Percentiles rank a stretch among this genome's conserved stretches.
These are phyloP conservation scores for Monarcha castaneiventris DNA, from an alignment of 2,113 vertebrate genomes.

Conservation along the genomic window DNA sequence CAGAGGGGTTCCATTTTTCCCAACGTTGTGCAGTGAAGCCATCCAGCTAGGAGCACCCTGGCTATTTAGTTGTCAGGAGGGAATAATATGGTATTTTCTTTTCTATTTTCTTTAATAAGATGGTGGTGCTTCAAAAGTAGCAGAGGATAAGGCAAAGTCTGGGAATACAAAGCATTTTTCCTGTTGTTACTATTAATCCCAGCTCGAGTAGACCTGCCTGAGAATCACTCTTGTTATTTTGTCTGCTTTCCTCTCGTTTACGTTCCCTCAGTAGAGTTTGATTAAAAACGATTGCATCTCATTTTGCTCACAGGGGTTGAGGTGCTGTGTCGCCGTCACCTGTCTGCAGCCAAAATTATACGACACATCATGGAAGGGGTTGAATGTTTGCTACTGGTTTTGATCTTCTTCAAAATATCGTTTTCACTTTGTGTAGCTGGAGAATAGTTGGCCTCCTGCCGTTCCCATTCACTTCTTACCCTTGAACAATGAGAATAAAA, in stretches of 20 bases:
- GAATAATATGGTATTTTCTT: not conserved
- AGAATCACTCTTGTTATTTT: not conserved
- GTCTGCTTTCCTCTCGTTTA: not conserved
- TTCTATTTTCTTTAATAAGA: not conserved
- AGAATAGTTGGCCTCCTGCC: slow-evolving; percentile 56
- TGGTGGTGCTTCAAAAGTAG: not conserved
- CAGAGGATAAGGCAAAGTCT: not conserved
- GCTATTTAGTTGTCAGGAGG: not conserved
- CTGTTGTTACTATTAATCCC: not conserved
- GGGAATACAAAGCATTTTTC: not conserved
- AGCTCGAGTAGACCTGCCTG: not conserved
- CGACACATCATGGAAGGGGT: slow-evolving; percentile 1
- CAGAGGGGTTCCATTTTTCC: not conserved
- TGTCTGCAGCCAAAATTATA: slow-evolving; percentile 16
- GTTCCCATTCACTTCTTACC: slow-evolving; percentile 58
- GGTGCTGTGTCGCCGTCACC: not conserved
- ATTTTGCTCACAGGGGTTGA: not conserved
- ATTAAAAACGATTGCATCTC: slow-evolving; percentile 49
- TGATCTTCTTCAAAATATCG: slow-evolving; percentile 64
- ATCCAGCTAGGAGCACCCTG: not conserved
- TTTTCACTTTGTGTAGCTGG: slow-evolving; percentile 45
- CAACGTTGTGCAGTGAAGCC: fast-evolving
- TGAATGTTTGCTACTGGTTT: slow-evolving; percentile 56
- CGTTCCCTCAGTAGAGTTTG: slow-evolving; percentile 3
- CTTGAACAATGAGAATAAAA: slow-evolving; percentile 67